Percentiles rank a stretch among this genome's conserved stretches.
Conservation (phyloP, 30 jellyfish, hydroid and myxozoan species). For the Cassiopea andromeda region DNA sequence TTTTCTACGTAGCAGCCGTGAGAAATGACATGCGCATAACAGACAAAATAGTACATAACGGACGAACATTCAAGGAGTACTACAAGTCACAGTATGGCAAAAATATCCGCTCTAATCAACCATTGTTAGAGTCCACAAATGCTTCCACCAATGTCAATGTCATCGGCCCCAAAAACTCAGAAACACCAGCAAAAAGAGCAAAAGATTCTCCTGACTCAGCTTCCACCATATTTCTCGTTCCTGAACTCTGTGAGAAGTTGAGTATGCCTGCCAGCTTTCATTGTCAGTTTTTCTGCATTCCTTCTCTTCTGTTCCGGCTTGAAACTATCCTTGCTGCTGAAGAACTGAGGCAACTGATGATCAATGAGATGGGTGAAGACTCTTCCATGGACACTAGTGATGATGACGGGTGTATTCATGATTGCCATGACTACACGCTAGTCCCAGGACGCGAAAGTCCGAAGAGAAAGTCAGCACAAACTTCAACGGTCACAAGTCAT, state of each 20-base stretch:
- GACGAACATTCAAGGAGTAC: conserved; percentile 69
- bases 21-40: conserved; percentile 5
- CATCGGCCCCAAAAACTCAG: conserved; percentile 41
- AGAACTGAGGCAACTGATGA: conserved; percentile 34
- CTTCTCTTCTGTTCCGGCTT: conserved; percentile 62
- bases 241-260: conserved; percentile 70
- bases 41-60: conserved; percentile 33
- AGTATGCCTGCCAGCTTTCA: conserved; percentile 79
- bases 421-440: too few relatives aligned
- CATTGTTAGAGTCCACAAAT: conserved; percentile 59
- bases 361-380: neutral
- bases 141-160: conserved; percentile 21
- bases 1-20: conserved; percentile 54
- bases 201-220: neutral
- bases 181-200: conserved; percentile 4
- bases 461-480: too few relatives aligned
- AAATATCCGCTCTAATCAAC: conserved; percentile 34
- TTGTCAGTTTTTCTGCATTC: conserved; percentile 68
- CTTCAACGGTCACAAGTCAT: too few relatives aligned
- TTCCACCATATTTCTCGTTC: conserved; percentile 37
- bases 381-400: neutral
- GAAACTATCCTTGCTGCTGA: conserved; percentile 69
- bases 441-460: too few relatives aligned
- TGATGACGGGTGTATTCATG: neutral
- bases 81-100: conserved; percentile 56